Evolutionary conservation across 2,113 vertebrate genomes (phyloP), one percentile per base, ranked within the genome.

Genomic region (Toxotes jaculatrix): DNA sequence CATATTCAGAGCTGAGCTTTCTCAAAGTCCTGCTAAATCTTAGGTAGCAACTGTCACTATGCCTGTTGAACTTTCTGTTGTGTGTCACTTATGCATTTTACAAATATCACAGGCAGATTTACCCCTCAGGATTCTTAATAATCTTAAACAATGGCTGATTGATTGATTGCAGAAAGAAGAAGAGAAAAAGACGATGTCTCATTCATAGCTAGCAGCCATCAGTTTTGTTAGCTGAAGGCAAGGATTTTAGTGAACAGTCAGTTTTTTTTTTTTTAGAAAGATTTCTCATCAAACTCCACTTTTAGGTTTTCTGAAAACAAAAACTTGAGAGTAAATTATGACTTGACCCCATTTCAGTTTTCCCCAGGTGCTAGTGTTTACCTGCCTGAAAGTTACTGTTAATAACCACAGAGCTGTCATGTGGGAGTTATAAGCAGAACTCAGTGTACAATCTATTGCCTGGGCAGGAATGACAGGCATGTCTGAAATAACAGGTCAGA

Each of bases 401-500:
- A 27, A 63, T 71, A 68, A 75, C 55, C n/a, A 42, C 31, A 14
- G 1, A 51, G 32, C 47, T 74, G 34, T 62, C 17, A 61, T 66
- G 43, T 69, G 47, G 31, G 17, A 60, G 43, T 51, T 55, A 31
- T 57, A 19, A 60, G 11, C 13, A 74, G 40, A 55, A 63, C 36
- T 12, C 55, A 1, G 31, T 34, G 10, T 36, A 31, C 64, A 34
- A 42, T 36, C 23, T 9, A 10, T 60, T 27, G 36, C 62, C 79
- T 56, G 57, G 43, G 6, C 60, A 83, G 63, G 84, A 89, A 89
- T 88, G 77, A 76, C 3, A 70, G 49, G 84, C 55, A 89, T 74
- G 79, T 47, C n/a, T 61, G 32, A 56, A 78, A 81, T 85, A 73
- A 83, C 36, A 66, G 27, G 23, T 53, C 0, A 42, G 45, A 57